Percentiles rank a stretch among this genome's conserved stretches.
phyloP scores from a whole-genome alignment of 2,113 vertebrate species.

The Ceuthmochares aereus region DNA sequence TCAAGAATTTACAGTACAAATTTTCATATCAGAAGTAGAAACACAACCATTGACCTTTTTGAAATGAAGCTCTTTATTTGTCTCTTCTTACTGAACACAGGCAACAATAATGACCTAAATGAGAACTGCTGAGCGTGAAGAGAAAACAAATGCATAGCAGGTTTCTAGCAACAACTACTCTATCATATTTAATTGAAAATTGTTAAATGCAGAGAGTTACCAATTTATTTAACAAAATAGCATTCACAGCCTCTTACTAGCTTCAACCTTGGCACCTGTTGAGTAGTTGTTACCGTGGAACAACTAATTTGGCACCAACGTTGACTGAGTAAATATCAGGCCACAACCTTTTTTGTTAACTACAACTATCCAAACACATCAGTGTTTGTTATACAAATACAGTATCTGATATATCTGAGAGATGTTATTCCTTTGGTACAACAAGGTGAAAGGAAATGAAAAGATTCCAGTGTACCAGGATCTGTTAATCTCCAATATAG shows the following conservation, averaged over 20 bases:
- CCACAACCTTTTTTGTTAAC: background rate
- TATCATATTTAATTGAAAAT: slow-evolving; percentile 3
- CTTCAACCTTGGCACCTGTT: background rate
- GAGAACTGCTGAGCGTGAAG: background rate
- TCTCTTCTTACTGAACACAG: background rate
- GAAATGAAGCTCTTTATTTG: slow-evolving; percentile 30
- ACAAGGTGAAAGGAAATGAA: background rate
- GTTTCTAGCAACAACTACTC: background rate
- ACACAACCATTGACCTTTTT: background rate
- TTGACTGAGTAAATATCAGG: background rate
- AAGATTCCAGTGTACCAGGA: background rate
- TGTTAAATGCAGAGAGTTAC: slow-evolving; percentile 1
- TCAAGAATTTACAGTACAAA: background rate
- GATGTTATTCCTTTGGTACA: background rate
- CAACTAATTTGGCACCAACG: background rate
- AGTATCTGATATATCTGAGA: background rate
- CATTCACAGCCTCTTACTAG: background rate
- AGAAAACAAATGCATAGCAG: background rate
- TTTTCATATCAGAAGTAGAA: background rate
- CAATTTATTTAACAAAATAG: slow-evolving; percentile 7
- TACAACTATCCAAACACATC: background rate
- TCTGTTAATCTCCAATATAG: background rate
- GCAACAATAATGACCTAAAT: slow-evolving; percentile 26
- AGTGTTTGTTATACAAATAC: background rate
- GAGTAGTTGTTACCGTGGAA: background rate